Percentiles rank a stretch among this genome's conserved stretches.
phyloP scores from a whole-genome alignment of 2,797 vertebrate genomes.

The Discoglossus pictus region DNA sequence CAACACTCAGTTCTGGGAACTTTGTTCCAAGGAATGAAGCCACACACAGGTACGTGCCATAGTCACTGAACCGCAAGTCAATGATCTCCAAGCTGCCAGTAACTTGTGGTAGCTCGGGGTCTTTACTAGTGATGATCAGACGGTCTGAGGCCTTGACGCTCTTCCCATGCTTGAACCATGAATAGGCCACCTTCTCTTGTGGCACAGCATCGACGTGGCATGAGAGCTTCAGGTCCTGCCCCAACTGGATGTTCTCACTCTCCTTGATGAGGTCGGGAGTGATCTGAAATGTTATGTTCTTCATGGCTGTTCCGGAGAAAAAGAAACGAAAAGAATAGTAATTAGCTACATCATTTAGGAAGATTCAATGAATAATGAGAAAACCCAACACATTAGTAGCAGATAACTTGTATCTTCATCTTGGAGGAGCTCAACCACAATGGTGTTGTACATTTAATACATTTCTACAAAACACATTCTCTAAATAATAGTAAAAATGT shows the following conservation, averaged over 20 bases:
- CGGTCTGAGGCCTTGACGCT: conserved; percentile 82
- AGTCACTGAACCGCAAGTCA: conserved; percentile 93
- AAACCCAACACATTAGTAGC: too few species aligned
- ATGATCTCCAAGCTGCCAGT: conserved; percentile 96
- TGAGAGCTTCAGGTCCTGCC: conserved; percentile 94
- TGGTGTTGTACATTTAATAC: too few species aligned
- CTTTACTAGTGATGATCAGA: conserved; percentile 87
- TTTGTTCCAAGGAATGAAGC: conserved; percentile 87
- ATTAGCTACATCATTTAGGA: background rate
- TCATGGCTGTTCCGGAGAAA: conserved; percentile 76
- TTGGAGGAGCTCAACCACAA: too few species aligned
- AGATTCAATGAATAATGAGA: too few species aligned
- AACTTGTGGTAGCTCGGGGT: conserved; percentile 89
- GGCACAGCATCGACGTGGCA: conserved; percentile 95
- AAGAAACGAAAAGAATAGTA: background rate
- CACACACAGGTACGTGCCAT: conserved; percentile 90
- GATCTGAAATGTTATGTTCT: conserved; percentile 94
- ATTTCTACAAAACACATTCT: too few species aligned
- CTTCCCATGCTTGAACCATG: conserved; percentile 92
- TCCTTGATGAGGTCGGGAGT: conserved; percentile 97
- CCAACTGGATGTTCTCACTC: conserved; percentile 93
- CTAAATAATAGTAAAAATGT: too few species aligned
- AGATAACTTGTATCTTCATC: too few species aligned
- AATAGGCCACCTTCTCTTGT: conserved; percentile 95
- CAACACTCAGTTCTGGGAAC: conserved; percentile 85